Evolutionary conservation across 2,797 vertebrate genomes (phyloP).

Genomic region (Poecilia picta): DNA sequence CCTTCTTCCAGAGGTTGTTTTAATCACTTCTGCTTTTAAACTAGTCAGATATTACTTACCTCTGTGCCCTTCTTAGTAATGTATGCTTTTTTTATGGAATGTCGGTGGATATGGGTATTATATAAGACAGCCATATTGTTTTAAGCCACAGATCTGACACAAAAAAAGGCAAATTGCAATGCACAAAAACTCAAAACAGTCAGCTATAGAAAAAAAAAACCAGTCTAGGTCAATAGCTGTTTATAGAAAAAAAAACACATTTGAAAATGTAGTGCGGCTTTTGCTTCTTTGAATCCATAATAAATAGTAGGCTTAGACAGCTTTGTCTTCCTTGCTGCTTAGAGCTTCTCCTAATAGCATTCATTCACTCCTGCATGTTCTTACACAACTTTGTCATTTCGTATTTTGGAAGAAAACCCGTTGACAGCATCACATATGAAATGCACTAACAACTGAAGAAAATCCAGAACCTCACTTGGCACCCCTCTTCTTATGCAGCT

Average conservation of each 20-base stretch:
- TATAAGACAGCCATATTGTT: slow-evolving; percentile 58
- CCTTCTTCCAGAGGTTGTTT: slow-evolving; percentile 30
- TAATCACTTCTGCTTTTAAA: slow-evolving; percentile 47
- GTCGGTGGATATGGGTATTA: slow-evolving; percentile 48
- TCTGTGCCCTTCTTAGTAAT: slow-evolving; percentile 39
- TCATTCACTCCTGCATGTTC: slow-evolving; percentile 58
- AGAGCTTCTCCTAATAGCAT: slow-evolving; percentile 76
- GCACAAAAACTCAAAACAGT: slow-evolving; percentile 6
- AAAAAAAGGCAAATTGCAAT: slow-evolving; percentile 27
- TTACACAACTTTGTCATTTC: slow-evolving; percentile 40
- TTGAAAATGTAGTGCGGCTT: slow-evolving; percentile 82
- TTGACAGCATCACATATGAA: slow-evolving; percentile 61
- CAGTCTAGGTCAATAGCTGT: slow-evolving; percentile 34
- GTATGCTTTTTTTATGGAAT: slow-evolving; percentile 49
- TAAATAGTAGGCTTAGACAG: slow-evolving; percentile 79
- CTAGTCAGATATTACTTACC: slow-evolving; percentile 49
- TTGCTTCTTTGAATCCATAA: slow-evolving; percentile 84
- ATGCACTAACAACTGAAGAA: slow-evolving; percentile 63
- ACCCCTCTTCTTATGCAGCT: slow-evolving; percentile 15
- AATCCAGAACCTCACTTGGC: slow-evolving; percentile 60
- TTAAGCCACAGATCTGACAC: slow-evolving; percentile 48
- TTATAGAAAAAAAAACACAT: slow-evolving; percentile 38
- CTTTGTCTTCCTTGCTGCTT: slow-evolving; percentile 88
- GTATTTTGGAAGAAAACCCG: slow-evolving; percentile 29
- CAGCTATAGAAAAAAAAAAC: slow-evolving; percentile 24